These are phyloP conservation scores for Yasuhikotakia modesta DNA, from an alignment of 2,797 vertebrate species.

Conservation along the genomic window DNA sequence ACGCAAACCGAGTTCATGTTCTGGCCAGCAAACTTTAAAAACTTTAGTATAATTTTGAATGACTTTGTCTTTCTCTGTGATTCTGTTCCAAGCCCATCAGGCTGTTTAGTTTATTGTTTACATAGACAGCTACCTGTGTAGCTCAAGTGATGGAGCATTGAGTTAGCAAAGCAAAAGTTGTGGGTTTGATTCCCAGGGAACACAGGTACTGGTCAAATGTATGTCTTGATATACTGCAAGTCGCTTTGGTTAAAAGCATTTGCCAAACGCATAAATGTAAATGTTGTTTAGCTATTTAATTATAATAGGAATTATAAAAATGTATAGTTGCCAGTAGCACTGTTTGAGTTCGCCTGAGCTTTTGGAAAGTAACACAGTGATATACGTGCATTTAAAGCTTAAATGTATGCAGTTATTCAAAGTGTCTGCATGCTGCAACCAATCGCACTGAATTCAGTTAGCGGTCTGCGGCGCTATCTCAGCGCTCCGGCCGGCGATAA, in stretches of 20 bases:
- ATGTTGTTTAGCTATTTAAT: too few relatives aligned
- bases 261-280: too few relatives aligned
- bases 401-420: conserved; percentile 44
- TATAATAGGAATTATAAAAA: not conserved
- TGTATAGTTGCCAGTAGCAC: not conserved
- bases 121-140: too few relatives aligned
- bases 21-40: not conserved
- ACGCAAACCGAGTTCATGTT: not conserved
- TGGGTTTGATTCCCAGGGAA: too few relatives aligned
- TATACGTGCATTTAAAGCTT: not conserved
- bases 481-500: conserved; percentile 52
- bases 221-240: too few relatives aligned
- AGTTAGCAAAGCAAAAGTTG: too few relatives aligned
- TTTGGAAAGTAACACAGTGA: not conserved
- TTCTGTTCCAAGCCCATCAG: too few relatives aligned
- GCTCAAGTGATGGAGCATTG: too few relatives aligned
- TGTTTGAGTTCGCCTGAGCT: not conserved
- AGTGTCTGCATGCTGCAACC: not conserved
- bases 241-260: too few relatives aligned
- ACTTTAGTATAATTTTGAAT: not conserved
- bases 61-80: not conserved
- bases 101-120: too few relatives aligned
- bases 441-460: not conserved
- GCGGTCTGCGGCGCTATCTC: conserved; percentile 34
- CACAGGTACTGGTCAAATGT: too few relatives aligned